These are phyloP conservation scores for Pissodes strobi DNA, from an alignment of 1,140 invertebrate genomes.

Conservation along the genomic window DNA sequence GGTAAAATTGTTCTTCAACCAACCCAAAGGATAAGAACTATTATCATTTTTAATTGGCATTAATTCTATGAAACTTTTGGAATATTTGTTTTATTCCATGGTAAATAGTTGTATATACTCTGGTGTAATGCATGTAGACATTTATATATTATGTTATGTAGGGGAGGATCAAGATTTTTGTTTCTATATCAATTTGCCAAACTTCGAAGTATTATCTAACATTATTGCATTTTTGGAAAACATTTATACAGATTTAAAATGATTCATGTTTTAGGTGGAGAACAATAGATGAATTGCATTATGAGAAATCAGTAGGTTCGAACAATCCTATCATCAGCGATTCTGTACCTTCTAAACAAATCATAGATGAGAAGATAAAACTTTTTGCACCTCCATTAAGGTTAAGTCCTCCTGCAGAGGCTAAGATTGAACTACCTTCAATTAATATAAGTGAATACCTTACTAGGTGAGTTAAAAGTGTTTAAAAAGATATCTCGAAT, in stretches of 20 bases:
- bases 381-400: conserved; percentile 50
- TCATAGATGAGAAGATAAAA: conserved; percentile 34
- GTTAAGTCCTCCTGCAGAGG: conserved; percentile 60
- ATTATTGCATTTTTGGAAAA: background rate
- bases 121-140: no score
- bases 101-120: no score
- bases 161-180: no score
- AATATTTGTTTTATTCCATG: no score
- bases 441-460: conserved; percentile 74
- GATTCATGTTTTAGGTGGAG: conserved; percentile 30
- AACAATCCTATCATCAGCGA: conserved; percentile 36
- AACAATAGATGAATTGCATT: conserved; percentile 29
- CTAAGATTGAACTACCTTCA: conserved; percentile 69
- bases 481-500: no score
- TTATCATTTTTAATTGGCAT: no score
- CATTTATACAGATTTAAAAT: conserved; percentile 52
- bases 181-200: no score
- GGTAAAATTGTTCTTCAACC: no score
- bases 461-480: conserved; percentile 18
- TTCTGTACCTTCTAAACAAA: conserved; percentile 43
- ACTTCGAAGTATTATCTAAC: no score
- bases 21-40: no score
- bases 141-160: no score
- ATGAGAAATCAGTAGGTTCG: conserved; percentile 46
- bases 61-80: no score